Evolutionary conservation across 2,888 invertebrate species (phyloP), one percentile per base, ranked within the genome.

Genomic region (Tenthredo amoena): DNA sequence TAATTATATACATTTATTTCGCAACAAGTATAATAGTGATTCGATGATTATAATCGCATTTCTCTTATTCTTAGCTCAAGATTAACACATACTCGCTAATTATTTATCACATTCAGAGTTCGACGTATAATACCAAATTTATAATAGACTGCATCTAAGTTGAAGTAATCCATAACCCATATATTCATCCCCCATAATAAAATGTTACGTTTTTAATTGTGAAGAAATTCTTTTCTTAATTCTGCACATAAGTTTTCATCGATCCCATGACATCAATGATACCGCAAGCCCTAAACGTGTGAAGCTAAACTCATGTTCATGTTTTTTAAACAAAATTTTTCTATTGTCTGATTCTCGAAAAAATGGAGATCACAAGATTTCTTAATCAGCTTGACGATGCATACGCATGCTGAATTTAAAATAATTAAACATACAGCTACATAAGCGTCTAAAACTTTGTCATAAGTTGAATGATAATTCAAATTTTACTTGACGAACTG

Each of bases 21-120:
- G 50, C 18, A 77, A 55, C 9, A 34, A 77, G 34, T n/a, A 62
- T 62, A n/a, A 26, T 26, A 50, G 10, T 77, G 1, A 55, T 74
- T 21, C 5, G 21, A 43, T 43, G 43, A 43, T 74, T 21, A 34
- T 26, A 18, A 68, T 68, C 68, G 18, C 9, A 15, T n/a, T 37
- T 71, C 18, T 71, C 37, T 37, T 34, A 34, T 71, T 37, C 37
- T 71, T 74, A 74, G 43, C 72, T 74, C 72, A 12, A 74, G 43
- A 74, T 74, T 40, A 12, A 43, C 40, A 74, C 21, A 43, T 74
- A n/a, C 21, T 43, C 72, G 12, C 21, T 43, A 43, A 74, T 43
- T 21, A 74, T 43, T 74, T n/a, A 74, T 43, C 21, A 43, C 21
- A 21, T 43, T 15, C 15, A 26, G 26, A 68, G 12, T 74, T n/a